phyloP scores from a whole-genome alignment of 2,888 invertebrate genomes.

The Tupiocoris notatus region DNA sequence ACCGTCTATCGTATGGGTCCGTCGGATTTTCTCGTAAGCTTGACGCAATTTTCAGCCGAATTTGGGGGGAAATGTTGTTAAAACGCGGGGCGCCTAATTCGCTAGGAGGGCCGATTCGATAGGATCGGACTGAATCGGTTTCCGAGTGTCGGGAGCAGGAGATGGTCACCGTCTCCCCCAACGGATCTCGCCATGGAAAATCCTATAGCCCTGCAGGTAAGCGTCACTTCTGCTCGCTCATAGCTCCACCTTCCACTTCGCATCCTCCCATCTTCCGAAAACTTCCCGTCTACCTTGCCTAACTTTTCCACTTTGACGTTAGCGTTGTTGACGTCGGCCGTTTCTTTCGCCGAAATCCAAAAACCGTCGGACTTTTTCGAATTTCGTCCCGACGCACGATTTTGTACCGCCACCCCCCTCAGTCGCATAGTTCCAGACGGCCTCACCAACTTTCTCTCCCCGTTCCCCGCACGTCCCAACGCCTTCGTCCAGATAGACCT shows the following conservation, averaged over 20 bases:
- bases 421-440: not conserved
- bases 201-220: constrained; percentile 29
- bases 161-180: not conserved
- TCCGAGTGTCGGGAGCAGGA: not conserved
- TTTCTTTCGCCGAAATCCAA: too few species aligned
- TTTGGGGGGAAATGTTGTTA: too few species aligned
- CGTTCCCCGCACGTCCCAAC: not conserved
- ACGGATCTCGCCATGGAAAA: constrained; percentile 35
- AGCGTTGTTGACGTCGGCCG: too few species aligned
- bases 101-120: not conserved
- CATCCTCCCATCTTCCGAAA: not conserved
- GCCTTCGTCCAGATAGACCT: not conserved
- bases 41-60: too few species aligned
- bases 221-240: constrained; percentile 12
- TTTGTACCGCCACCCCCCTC: not conserved
- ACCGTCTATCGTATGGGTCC: not conserved
- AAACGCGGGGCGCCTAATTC: too few species aligned
- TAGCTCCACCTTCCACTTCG: not conserved
- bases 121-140: not conserved
- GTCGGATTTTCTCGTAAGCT: not conserved
- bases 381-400: not conserved
- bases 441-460: not conserved
- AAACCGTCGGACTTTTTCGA: not conserved
- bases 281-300: too few species aligned
- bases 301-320: too few species aligned